A percentile compares a stretch with the other conserved stretches of the same genome.
Evolutionary conservation across 2,797 vertebrate genomes (phyloP).

Genomic region (Clamator glandarius): DNA sequence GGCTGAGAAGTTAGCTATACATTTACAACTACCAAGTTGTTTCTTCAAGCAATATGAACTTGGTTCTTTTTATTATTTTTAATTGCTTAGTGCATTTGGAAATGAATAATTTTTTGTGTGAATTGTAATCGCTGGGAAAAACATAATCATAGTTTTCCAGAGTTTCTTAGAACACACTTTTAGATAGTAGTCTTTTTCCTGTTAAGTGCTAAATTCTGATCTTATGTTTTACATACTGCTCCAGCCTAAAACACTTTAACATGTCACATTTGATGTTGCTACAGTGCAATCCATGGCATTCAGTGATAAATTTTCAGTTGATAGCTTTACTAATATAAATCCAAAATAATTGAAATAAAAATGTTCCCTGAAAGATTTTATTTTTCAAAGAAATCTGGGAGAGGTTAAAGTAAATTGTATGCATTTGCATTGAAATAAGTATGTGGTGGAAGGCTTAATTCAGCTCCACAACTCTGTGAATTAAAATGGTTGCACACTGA

Average conservation of each 20-base stretch:
- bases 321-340: background rate
- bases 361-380: background rate
- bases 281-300: background rate
- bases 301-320: background rate
- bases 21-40: background rate
- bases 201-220: background rate
- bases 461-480: background rate
- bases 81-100: background rate
- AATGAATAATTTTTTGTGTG: background rate
- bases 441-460: background rate
- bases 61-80: background rate
- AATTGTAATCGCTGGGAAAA: background rate
- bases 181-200: background rate
- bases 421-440: slow-evolving; percentile 5
- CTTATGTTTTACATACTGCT: background rate
- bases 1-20: background rate
- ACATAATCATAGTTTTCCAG: background rate
- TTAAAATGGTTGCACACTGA: background rate
- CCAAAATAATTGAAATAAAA: background rate
- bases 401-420: background rate
- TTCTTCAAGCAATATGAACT: background rate
- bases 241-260: background rate
- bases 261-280: background rate
- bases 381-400: background rate
- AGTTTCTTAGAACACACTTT: background rate